Percentiles rank a stretch among this genome's conserved stretches.
Conservation (phyloP, 2,797 vertebrate species). For the Melopsittacus undulatus region DNA sequence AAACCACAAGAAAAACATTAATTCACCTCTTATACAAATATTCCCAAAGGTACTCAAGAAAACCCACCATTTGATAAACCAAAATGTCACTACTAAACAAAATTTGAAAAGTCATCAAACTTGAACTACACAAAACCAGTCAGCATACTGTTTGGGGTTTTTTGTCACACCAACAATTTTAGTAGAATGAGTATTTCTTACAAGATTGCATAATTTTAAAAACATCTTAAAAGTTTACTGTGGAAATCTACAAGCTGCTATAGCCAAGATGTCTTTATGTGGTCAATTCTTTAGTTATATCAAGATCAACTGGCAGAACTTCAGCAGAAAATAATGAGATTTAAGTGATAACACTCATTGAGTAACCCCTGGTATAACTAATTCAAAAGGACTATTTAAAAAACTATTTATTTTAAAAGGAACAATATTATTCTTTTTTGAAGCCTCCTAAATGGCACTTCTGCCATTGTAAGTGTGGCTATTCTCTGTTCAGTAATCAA, state of each 20-base stretch:
- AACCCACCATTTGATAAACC: not conserved
- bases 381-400: not conserved
- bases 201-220: not conserved
- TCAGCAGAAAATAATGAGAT: not conserved
- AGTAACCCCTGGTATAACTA: not conserved
- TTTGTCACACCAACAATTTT: not conserved
- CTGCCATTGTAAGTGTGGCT: not conserved
- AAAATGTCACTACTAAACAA: not conserved
- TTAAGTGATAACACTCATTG: not conserved
- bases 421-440: not conserved
- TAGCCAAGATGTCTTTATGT: not conserved
- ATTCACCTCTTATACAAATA: not conserved
- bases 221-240: not conserved
- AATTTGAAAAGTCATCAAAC: not conserved
- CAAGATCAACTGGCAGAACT: not conserved
- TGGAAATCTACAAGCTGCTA: not conserved
- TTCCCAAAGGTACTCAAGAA: not conserved
- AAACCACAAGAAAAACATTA: accelerated
- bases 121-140: not conserved
- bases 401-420: not conserved
- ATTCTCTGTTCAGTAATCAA: not conserved
- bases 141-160: not conserved
- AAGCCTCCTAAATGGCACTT: not conserved
- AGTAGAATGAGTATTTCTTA: not conserved
- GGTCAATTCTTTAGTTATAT: not conserved